Percentiles rank a stretch among this genome's conserved stretches.
These are phyloP conservation scores for Trissoscelio sp. DNA, from an alignment of 2,888 invertebrate genomes.

Conservation along the genomic window DNA sequence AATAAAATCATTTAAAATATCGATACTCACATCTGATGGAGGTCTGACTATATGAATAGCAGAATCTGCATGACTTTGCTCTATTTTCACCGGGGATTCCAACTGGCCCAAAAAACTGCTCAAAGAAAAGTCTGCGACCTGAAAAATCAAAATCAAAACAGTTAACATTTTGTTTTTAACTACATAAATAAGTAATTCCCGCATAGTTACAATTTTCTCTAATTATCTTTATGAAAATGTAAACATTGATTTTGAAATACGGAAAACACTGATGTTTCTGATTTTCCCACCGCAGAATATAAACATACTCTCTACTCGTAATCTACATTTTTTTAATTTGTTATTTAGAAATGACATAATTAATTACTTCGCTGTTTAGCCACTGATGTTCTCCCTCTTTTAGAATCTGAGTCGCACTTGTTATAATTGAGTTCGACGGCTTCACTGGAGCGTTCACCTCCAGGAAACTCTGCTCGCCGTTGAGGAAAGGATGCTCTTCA, in stretches of 20 bases:
- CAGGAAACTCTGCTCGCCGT: conserved; percentile 69
- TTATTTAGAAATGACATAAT: too few species aligned
- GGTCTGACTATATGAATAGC: conserved; percentile 84
- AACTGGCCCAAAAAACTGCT: conserved; percentile 93
- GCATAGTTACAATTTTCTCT: background rate
- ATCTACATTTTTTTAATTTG: background rate
- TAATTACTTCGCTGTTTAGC: conserved; percentile 88
- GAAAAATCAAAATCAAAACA: conserved; percentile 66
- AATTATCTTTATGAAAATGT: conserved; percentile 5
- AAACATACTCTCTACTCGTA: too few species aligned
- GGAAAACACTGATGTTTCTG: conserved; percentile 15
- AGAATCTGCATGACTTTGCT: conserved; percentile 78
- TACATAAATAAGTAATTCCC: conserved; percentile 4
- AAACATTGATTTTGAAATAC: conserved; percentile 38
- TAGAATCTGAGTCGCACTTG: conserved; percentile 81
- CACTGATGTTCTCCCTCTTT: conserved; percentile 87
- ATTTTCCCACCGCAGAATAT: conserved; percentile 3
- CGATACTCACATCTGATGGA: conserved; percentile 85
- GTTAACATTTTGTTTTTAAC: background rate
- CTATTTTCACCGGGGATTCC: conserved; percentile 86
- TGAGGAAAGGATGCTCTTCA: conserved; percentile 74
- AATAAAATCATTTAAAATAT: too few species aligned
- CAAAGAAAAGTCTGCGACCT: conserved; percentile 91
- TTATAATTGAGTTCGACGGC: conserved; percentile 81
- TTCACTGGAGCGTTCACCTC: conserved; percentile 73